Conservation (phyloP, 1,140 invertebrate species). For the Tetranychus cinnabarinus region DNA sequence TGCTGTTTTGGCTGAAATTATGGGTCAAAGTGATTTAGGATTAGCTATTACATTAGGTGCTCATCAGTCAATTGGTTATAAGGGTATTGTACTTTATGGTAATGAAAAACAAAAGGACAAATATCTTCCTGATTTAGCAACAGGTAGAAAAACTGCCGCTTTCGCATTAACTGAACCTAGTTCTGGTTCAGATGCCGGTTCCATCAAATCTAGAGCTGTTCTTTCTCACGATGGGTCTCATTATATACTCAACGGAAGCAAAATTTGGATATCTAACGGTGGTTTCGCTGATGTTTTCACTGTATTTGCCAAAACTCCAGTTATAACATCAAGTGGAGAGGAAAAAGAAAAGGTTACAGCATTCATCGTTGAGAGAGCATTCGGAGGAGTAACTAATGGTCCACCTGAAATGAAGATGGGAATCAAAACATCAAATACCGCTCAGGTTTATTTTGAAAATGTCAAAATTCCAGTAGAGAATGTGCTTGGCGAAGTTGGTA, state of each 20-base stretch:
- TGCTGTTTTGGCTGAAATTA: constrained; percentile 29
- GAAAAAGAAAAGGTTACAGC: constrained; percentile 54
- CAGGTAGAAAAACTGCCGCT: constrained; percentile 59
- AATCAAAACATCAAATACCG: constrained; percentile 90
- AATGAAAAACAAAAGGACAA: constrained; percentile 64
- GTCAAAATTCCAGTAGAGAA: constrained; percentile 84
- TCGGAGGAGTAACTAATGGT: constrained; percentile 79
- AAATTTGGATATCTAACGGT: constrained; percentile 93
- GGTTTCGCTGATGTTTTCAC: constrained; percentile 71
- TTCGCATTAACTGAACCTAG: constrained; percentile 91
- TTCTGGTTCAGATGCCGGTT: constrained; percentile 58
- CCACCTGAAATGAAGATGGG: constrained; percentile 98
- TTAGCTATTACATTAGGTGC: constrained; percentile 31
- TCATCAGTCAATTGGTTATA: constrained; percentile 33
- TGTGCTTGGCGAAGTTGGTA: constrained; percentile 74
- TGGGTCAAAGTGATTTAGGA: constrained; percentile 30
- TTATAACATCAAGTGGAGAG: constrained; percentile 27
- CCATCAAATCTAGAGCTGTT: constrained; percentile 28
- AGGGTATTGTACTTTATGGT: constrained; percentile 78
- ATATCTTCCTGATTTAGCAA: constrained; percentile 69
- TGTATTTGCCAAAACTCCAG: constrained; percentile 56
- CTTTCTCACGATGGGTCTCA: constrained; percentile 15
- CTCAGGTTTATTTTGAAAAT: constrained; percentile 90
- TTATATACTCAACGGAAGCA: constrained; percentile 72
- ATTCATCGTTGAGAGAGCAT: constrained; percentile 85